phyloP scores from a whole-genome alignment of 1,140 invertebrate species.

The Aphis craccivora region DNA sequence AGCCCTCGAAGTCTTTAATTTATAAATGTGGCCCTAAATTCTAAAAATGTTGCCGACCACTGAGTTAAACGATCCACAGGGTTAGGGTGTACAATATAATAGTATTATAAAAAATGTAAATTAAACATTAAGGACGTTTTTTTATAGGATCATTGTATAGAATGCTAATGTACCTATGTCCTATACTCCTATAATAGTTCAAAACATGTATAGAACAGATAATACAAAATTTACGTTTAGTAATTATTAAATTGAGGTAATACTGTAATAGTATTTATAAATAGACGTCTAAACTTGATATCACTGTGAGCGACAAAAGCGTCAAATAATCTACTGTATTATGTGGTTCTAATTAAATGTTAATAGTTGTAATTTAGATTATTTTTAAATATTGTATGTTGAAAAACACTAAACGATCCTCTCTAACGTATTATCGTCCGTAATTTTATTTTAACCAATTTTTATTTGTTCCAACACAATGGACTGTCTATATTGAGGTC shows the following conservation, averaged over 20 bases:
- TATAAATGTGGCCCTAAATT: too few relatives aligned
- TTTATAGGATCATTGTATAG: too few relatives aligned
- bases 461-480: not conserved
- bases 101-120: too few relatives aligned
- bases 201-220: not conserved
- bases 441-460: not conserved
- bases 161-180: too few relatives aligned
- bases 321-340: not conserved
- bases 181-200: not conserved
- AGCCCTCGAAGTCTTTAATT: too few relatives aligned
- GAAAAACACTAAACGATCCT: not conserved
- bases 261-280: not conserved
- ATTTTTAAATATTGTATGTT: not conserved
- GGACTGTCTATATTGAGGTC: not conserved
- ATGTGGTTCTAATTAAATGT: not conserved
- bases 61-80: too few relatives aligned
- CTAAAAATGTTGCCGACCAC: too few relatives aligned
- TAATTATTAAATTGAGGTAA: not conserved
- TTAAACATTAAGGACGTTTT: not conserved
- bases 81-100: too few relatives aligned
- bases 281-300: not conserved
- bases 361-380: slow-evolving; percentile 16
- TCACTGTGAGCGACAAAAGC: not conserved
- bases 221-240: not conserved
- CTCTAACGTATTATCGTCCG: not conserved